Evolutionary conservation across 2,888 invertebrate species (phyloP), one percentile per base, ranked within the genome.

Genomic region (Celastrina argiolus): DNA sequence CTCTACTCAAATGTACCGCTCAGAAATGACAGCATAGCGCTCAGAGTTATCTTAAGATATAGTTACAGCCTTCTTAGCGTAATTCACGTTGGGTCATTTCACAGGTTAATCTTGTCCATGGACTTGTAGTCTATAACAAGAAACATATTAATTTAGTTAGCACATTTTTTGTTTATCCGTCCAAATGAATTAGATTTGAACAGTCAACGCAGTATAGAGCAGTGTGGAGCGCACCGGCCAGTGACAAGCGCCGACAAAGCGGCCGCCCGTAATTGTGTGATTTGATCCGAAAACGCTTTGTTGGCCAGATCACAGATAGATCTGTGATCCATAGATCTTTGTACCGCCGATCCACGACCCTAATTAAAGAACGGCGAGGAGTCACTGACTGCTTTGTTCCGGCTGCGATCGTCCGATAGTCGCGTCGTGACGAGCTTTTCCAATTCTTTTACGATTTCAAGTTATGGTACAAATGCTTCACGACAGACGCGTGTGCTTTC

Each of bases 241-340:
- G 82, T 82, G 88, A 88, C 84, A 83, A 79, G 81, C 75, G 81
- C 88, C 89, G 90, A 87, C 89, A 88, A 88, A 89, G 88, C 82
- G 74, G 66, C 84, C 84, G 84, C 74, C 82, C 75, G 84, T 91
- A 91, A 91, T 91, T 90, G 91, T 91, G 85, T 85, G 90, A 88
- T 88, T 88, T 85, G 90, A 90, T 89, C 88, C 87, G 81, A 88
- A 88, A 89, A 87, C 84, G 82, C 87, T 85, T 89, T 90, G 90
- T 90, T 85, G 82, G 76, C 78, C 81, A 79, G 81, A 80, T 84
- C 81, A 86, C 86, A 86, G 79, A 80, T 78, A 77, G 79, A 85
- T 85, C 87, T 51, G 22, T 51, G 51, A 51, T 51, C 51, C 51
- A 87, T 87, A 87, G 86, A 82, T 79, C 84, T 83, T 87, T 87